Evolutionary conservation across 2,888 invertebrate species (phyloP), one percentile per base, ranked within the genome.

Genomic region (Tenthredo livida): DNA sequence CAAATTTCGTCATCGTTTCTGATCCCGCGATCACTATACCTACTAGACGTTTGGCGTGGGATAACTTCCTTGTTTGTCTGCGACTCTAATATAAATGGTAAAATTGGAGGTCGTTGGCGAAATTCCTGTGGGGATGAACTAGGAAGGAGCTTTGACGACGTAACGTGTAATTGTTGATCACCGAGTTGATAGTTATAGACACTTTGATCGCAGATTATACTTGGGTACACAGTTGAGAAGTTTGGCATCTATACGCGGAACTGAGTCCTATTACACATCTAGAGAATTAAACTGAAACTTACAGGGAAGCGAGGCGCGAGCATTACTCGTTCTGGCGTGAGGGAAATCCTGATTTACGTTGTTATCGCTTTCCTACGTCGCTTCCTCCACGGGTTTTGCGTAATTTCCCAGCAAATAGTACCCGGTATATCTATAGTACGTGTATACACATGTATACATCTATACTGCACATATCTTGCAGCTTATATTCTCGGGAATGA

Each of bases 321-420:
- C 40, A 40, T 80, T 80, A 80, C 80, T 80, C 80, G 80, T 80
- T 80, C 80, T 80, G 80, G 61, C 58, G 80, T 80, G 61, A 25
- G 61, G 61, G 80, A 80, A 80, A 58, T 80, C 80, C 80, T 80
- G 80, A 80, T 80, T 80, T 80, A 80, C 80, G 80, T 80, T 80
- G 80, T 80, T 80, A 80, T 80, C 80, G 80, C 80, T 80, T 80
- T 80, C 61, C 80, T 61, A 80, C 80, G 61, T 61, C 58, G 58
- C 78, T 61, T 80, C 61, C 80, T 80, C 61, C 40, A 40, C 61
- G 21, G 40, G 50, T 58, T 58, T 80, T 80, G 80, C 61, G 80
- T 80, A 80, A 80, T 61, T 80, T 80, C 17, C 58, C 80, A 33
- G 80, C 80, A 80, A 80, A 80, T 61, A 80, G 61, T 40, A 80